These are phyloP conservation scores for Drosophila suzukii DNA, from an alignment of 1,140 invertebrate species.

Conservation along the genomic window DNA sequence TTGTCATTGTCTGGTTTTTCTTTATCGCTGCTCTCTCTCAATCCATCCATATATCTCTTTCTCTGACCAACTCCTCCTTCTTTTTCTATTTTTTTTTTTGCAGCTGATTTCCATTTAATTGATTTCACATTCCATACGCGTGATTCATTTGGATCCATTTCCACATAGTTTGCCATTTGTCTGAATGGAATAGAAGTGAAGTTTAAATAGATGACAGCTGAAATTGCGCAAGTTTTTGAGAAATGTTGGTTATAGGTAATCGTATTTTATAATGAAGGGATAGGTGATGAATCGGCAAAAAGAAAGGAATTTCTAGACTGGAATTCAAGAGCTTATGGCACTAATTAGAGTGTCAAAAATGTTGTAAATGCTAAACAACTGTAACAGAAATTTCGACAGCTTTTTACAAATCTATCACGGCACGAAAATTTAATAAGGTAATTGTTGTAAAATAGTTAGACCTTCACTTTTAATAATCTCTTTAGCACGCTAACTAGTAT, in stretches of 20 bases:
- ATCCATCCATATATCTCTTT: constrained; percentile 20
- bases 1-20: constrained; percentile 52
- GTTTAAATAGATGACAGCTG: constrained; percentile 6
- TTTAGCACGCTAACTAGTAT: not conserved
- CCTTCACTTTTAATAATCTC: not conserved
- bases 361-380: not conserved
- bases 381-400: constrained; percentile 15
- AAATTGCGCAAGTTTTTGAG: constrained; percentile 5
- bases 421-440: constrained; percentile 2
- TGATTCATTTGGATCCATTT: constrained; percentile 48
- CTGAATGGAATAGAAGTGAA: not conserved
- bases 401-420: constrained; percentile 13
- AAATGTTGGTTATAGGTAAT: not conserved
- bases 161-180: constrained; percentile 9
- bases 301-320: too few relatives aligned
- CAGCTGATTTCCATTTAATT: constrained; percentile 71
- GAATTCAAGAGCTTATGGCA: too few relatives aligned
- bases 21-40: constrained; percentile 26
- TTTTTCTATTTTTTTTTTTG: constrained; percentile 24
- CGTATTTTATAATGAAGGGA: not conserved
- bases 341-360: constrained; percentile 13
- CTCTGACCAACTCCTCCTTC: constrained; percentile 7
- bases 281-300: not conserved
- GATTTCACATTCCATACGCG: constrained; percentile 62
- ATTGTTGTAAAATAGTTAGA: not conserved